Evolutionary conservation across 2,797 vertebrate genomes (phyloP).

Genomic region (Phalanger gymnotis): DNA sequence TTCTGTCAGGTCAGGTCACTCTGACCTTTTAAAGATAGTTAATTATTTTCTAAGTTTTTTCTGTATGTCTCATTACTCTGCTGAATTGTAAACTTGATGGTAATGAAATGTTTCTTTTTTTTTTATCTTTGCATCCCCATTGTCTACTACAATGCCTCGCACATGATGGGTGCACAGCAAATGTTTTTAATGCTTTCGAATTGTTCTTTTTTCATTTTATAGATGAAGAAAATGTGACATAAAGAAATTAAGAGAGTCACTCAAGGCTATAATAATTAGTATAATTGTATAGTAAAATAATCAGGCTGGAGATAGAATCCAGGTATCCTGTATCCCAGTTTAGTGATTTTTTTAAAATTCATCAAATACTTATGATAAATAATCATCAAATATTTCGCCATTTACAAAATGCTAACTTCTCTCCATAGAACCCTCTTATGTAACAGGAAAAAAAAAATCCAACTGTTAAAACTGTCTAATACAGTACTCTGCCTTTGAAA

Average conservation of each 20-base stretch:
- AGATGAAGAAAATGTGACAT: not conserved
- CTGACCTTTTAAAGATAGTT: not conserved
- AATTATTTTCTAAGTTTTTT: not conserved
- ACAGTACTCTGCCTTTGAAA: not conserved
- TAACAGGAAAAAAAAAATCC: not conserved
- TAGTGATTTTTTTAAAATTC: not conserved
- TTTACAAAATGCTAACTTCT: not conserved
- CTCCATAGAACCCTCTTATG: not conserved
- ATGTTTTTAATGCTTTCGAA: not conserved
- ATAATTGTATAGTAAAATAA: not conserved
- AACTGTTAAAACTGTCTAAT: not conserved
- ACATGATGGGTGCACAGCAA: not conserved
- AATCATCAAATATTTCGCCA: not conserved
- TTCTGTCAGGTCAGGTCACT: not conserved
- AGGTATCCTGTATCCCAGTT: not conserved
- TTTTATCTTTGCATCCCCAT: not conserved
- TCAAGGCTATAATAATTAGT: not conserved
- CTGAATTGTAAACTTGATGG: not conserved
- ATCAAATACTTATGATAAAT: not conserved
- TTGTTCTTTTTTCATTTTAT: not conserved
- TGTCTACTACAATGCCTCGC: not conserved
- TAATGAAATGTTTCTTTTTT: not conserved
- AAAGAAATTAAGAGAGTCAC: not conserved
- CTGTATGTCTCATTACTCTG: not conserved
- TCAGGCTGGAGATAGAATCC: not conserved